These are phyloP conservation scores for Nemotelus pantherinus DNA, from an alignment of 2,888 invertebrate genomes.

Conservation along the genomic window DNA sequence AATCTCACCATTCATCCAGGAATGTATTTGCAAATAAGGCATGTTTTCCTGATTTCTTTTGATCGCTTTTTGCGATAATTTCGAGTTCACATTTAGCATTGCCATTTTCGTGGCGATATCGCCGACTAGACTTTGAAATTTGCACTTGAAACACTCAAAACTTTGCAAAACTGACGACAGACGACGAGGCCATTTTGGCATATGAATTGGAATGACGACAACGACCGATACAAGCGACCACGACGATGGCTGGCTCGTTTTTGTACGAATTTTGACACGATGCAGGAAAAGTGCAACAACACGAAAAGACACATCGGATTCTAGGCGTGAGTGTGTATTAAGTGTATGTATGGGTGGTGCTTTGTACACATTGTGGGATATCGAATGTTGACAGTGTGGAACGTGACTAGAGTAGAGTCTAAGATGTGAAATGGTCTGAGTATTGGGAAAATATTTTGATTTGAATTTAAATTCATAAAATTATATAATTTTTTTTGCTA, in stretches of 20 bases:
- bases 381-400: too few species aligned
- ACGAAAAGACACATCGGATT: not conserved
- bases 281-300: not conserved
- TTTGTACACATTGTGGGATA: not conserved
- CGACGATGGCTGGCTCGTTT: constrained; percentile 3
- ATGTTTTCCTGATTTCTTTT: constrained; percentile 82
- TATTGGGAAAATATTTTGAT: too few species aligned
- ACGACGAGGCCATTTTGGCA: constrained; percentile 44
- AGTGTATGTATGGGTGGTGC: not conserved
- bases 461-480: too few species aligned
- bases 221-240: not conserved
- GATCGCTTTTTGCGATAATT: constrained; percentile 77
- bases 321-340: not conserved
- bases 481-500: too few species aligned
- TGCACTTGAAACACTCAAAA: constrained; percentile 32
- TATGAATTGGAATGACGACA: constrained; percentile 23
- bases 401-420: too few species aligned
- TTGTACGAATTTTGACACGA: constrained; percentile 11
- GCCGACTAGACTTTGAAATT: constrained; percentile 27
- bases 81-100: constrained; percentile 82
- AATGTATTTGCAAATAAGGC: constrained; percentile 82
- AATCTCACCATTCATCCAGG: constrained; percentile 82
- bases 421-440: too few species aligned
- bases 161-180: constrained; percentile 12
- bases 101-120: constrained; percentile 55